Evolutionary conservation across 2,888 invertebrate species (phyloP).

Genomic region (Timandra comae): DNA sequence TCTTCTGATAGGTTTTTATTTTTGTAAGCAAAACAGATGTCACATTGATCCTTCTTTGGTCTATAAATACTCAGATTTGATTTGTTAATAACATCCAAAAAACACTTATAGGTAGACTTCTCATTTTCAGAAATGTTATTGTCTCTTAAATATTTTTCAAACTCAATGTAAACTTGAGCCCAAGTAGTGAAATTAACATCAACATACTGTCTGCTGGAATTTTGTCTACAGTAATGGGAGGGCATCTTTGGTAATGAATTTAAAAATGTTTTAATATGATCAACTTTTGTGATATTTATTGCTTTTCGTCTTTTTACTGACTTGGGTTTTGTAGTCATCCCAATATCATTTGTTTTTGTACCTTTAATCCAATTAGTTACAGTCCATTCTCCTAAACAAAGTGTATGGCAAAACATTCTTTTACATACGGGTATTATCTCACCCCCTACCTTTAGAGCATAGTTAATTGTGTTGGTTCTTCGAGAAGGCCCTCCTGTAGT

Average conservation of each 20-base stretch:
- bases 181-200: neutral
- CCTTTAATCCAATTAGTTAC: neutral
- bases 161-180: neutral
- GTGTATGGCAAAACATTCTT: neutral
- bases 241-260: no score
- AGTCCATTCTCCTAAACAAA: neutral
- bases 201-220: neutral
- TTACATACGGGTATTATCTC: neutral
- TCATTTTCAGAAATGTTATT: neutral
- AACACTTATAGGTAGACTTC: neutral
- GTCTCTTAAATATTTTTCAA: neutral
- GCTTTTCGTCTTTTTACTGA: no score
- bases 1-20: slow-evolving; percentile 2
- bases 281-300: neutral
- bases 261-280: neutral
- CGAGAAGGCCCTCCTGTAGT: neutral
- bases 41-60: slow-evolving; percentile 5
- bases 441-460: neutral
- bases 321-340: neutral
- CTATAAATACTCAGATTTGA: slow-evolving; percentile 2
- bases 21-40: slow-evolving; percentile 4
- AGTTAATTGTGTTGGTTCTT: neutral
- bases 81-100: neutral
- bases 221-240: neutral
- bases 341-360: neutral